Conservation (phyloP, 2,113 vertebrate genomes). For the Cathartes aura region DNA sequence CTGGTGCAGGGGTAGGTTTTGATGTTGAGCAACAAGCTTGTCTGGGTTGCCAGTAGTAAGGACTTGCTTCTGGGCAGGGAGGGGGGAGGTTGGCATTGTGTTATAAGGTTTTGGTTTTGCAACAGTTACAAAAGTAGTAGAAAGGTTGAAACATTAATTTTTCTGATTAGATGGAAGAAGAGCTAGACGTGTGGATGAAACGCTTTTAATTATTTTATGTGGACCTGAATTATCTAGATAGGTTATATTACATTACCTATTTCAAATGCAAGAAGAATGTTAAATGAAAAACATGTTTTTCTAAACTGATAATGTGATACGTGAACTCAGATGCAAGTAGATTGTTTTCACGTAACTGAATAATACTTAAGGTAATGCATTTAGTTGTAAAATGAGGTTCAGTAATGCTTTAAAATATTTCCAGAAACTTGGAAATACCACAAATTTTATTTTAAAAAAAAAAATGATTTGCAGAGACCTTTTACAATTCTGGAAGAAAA, state of each 20-base stretch:
- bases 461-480: background rate
- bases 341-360: slow-evolving; percentile 7
- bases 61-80: background rate
- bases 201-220: slow-evolving; percentile 40
- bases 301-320: background rate
- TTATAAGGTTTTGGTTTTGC: background rate
- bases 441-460: background rate
- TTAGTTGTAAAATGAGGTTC: background rate
- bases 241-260: background rate
- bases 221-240: background rate
- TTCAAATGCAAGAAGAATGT: background rate
- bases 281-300: slow-evolving; percentile 13
- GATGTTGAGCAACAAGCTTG: background rate
- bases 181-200: background rate
- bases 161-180: background rate
- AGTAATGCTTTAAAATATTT: background rate
- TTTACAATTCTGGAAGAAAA: background rate
- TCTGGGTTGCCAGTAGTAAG: background rate
- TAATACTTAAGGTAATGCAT: slow-evolving; percentile 17
- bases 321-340: background rate
- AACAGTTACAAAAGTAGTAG: background rate
- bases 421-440: background rate
- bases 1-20: background rate
- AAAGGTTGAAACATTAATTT: background rate
- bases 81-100: background rate